Base-by-base conservation (phyloP, 1,140 invertebrate genomes). In the Belonocnema kinseyi region DNA sequence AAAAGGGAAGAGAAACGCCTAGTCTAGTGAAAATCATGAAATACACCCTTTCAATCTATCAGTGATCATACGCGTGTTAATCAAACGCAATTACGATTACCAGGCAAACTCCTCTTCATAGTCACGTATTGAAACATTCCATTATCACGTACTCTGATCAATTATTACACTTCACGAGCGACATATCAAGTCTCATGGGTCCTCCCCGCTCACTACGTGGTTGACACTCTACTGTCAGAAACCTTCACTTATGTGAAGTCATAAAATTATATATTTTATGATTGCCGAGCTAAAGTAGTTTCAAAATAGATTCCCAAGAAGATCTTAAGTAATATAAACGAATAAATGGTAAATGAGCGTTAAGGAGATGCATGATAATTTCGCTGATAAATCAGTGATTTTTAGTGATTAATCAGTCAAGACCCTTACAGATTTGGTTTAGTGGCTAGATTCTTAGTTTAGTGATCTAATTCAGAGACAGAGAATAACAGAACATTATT, bases 181-280 rank as follows among this genome's bases (percentile, higher is more conserved):
- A 66, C 13, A 12, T 66, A 33, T 26, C 26, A 66, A 66, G 26
- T 66, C 61, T 33, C 26, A 1, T 66, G 61, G 33, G 33, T 6
- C 40, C 16, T 46, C 12, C 7, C n/a, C 61, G 33, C n/a, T 16
- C 5, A 40, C 26, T 66, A 14, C 61, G 14, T 16, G 21, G 12
- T 66, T 66, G 61, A n/a, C 61, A 66, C 53, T 46, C 40, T 54
- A 19, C n/a, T 54, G 53, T 54, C 53, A 66, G 61, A 66, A 66
- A 66, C 61, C 40, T 66, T 14, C 61, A 66, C 26, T 66, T 40
- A 66, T 16, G 40, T 66, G 21, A 26, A 33, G 2, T 16, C 26
- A 66, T 66, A 66, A 66, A 66, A 66, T 66, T 66, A 40, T 66
- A n/a, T n/a, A 66, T 46, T 66, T 66, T 66, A 66, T 33, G 33